These are phyloP conservation scores for Penaeus indicus DNA, from an alignment of 1,140 invertebrate species.

Conservation along the genomic window DNA sequence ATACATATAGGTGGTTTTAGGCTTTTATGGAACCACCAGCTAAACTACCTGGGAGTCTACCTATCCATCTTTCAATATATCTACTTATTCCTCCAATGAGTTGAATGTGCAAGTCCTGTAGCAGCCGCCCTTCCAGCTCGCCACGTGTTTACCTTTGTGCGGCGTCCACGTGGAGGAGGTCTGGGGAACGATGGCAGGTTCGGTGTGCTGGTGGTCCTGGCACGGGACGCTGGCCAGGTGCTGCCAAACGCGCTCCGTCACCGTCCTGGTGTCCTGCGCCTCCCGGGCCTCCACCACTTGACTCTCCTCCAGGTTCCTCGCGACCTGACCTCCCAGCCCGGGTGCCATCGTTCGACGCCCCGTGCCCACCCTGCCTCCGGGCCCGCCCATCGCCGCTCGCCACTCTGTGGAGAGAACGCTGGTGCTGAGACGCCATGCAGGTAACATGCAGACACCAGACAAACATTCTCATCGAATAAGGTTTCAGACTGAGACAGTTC, in stretches of 20 bases:
- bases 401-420: no score
- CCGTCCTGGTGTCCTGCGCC: conserved; percentile 4
- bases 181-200: conserved; percentile 20
- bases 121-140: no score
- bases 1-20: no score
- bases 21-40: no score
- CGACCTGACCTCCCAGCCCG: conserved; percentile 37
- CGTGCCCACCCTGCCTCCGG: not conserved
- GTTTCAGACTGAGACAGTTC: no score
- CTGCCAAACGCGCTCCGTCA: conserved; percentile 50
- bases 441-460: not conserved
- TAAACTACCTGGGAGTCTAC: no score
- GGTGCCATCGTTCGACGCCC: conserved; percentile 26
- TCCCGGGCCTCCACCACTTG: conserved; percentile 24
- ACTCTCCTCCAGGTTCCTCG: conserved; percentile 50
- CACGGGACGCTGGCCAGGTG: conserved; percentile 43
- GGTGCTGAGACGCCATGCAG: not conserved
- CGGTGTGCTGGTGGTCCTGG: conserved; percentile 4
- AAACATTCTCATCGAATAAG: not conserved
- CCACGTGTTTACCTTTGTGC: not conserved
- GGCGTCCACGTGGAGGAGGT: not conserved
- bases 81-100: no score
- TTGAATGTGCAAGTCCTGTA: no score
- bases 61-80: no score
- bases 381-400: conserved; percentile 22